A percentile compares a stretch with the other conserved stretches of the same genome.
Evolutionary conservation across 2,888 invertebrate species (phyloP).

Genomic region (Euclidia mi): DNA sequence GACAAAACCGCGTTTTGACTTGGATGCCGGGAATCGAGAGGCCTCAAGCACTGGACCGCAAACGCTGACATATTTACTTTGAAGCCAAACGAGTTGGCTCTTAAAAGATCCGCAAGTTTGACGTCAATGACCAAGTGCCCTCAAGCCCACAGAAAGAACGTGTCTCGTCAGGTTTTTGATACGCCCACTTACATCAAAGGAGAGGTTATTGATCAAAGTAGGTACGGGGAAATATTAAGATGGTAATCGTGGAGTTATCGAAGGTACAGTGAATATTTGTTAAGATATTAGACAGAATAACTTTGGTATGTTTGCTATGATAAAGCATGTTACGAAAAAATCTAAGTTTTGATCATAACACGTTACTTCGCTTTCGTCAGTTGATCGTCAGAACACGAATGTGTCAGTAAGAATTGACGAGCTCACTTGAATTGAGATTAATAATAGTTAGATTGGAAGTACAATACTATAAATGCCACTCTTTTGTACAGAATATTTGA

Average conservation of each 20-base stretch:
- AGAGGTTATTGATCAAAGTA: conserved; percentile 78
- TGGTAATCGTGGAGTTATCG: conserved; percentile 30
- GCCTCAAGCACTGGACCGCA: conserved; percentile 63
- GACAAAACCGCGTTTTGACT: conserved; percentile 62
- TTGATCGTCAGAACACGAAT: too few relatives aligned
- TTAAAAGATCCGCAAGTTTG: conserved; percentile 71
- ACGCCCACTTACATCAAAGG: conserved; percentile 55
- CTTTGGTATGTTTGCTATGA: too few relatives aligned
- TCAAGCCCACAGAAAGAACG: conserved; percentile 64
- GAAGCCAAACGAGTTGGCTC: conserved; percentile 72
- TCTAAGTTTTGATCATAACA: too few relatives aligned
- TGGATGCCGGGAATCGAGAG: conserved; percentile 70
- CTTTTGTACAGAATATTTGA: too few relatives aligned
- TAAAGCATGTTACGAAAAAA: too few relatives aligned
- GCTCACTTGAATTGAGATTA: too few relatives aligned
- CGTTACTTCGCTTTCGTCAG: too few relatives aligned
- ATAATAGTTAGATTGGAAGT: too few relatives aligned
- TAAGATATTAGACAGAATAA: not conserved
- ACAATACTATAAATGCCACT: too few relatives aligned
- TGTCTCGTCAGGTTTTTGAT: conserved; percentile 75
- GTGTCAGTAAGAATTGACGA: too few relatives aligned
- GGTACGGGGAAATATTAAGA: conserved; percentile 39
- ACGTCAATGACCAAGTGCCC: conserved; percentile 72
- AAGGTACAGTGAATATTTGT: not conserved
- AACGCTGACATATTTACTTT: conserved; percentile 80